Evolutionary conservation across 2,888 invertebrate species (phyloP), one percentile per base, ranked within the genome.

Genomic region (Podabrus alpinus): DNA sequence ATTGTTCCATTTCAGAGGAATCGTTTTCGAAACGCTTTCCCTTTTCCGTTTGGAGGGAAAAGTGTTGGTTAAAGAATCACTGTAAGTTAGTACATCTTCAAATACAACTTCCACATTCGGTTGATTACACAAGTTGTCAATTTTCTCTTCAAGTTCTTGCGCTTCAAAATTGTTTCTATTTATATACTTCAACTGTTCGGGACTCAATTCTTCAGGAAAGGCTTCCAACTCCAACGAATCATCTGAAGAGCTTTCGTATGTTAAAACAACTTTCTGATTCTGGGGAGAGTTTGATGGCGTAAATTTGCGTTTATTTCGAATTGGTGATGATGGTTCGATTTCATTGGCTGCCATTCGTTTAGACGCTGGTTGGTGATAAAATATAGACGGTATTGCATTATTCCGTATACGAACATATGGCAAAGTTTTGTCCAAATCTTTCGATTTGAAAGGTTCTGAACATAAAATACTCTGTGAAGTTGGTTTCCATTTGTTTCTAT

Each of bases 201-300:
- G 90, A 0, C 92, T 91, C 0, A 94, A 87, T 62, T 92, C 92
- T 76, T 95, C 95, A 59, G 92, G 91, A 89, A 91, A 92, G 83
- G 92, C 93, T 80, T 94, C 94, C 83, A 95, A 88, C 74, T 92
- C 91, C 66, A 93, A 86, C 0, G 90, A 82, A 75, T 85, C 84
- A 73, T 85, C 85, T 9, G 80, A 82, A 62, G 68, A 71, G 10
- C 75, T 76, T 72, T 86, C 83, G 60, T 80, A 84, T 82, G 85
- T 85, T 62, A 86, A 78, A 15, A 86, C 85, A 13, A 86, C 45
- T 3, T 13, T 45, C n/a, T 1, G 13, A 11, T n/a, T 45, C 7
- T 45, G n/a, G 7, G 45, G 7, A n/a, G 24, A 9, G 24, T 45
- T 21, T 21, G 3, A 7, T 21, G 5, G 4, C 7, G 45, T n/a